phyloP scores from a whole-genome alignment of 2,113 vertebrate genomes.

The Corythoichthys intestinalis region DNA sequence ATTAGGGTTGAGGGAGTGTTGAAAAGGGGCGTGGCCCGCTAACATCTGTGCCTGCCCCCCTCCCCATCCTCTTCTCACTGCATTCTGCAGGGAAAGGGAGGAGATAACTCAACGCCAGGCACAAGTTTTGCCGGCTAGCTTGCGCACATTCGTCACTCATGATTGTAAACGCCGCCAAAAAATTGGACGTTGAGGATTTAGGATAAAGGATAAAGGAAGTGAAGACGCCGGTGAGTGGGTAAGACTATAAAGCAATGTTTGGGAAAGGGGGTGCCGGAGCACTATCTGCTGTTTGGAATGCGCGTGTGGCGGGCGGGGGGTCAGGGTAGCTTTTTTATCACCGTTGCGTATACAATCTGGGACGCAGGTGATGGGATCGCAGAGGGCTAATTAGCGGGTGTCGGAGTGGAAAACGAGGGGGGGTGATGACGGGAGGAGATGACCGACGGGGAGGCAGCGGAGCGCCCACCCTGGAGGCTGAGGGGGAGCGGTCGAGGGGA shows the following conservation, averaged over 20 bases:
- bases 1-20: constrained; percentile 68
- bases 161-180: constrained; percentile 29
- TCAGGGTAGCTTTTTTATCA: constrained; percentile 42
- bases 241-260: constrained; percentile 25
- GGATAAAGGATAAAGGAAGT: constrained; percentile 46
- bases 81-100: constrained; percentile 57
- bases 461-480: constrained; percentile 18
- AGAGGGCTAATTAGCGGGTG: constrained; percentile 62
- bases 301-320: constrained; percentile 42
- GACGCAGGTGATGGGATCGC: constrained; percentile 53
- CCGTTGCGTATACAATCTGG: constrained; percentile 27
- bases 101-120: constrained; percentile 21
- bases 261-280: constrained; percentile 30
- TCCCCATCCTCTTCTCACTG: constrained; percentile 39
- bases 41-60: constrained; percentile 75
- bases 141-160: constrained; percentile 17
- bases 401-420: constrained; percentile 41
- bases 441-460: constrained; percentile 21
- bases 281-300: constrained; percentile 59
- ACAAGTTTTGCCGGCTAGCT: constrained; percentile 48
- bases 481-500: constrained; percentile 59
- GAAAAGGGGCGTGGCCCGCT: constrained; percentile 72
- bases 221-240: constrained; percentile 48
- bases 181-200: constrained; percentile 36
- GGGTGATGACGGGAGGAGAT: constrained; percentile 34